Base-by-base conservation (phyloP, 1,140 invertebrate genomes). In the Gryllus bimaculatus region DNA sequence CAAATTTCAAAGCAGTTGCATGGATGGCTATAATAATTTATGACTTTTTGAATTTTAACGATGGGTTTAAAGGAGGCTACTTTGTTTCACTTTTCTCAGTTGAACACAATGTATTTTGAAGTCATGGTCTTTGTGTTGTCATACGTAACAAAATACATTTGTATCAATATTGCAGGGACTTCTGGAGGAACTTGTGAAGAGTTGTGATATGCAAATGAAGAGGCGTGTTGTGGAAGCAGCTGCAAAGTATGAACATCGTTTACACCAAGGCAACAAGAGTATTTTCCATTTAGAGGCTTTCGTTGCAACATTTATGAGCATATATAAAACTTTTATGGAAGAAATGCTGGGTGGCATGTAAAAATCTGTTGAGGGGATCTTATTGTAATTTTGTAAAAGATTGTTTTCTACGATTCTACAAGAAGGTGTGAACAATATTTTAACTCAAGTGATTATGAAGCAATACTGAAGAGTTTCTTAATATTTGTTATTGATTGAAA, bases 221-320 rank as follows among this genome's bases (percentile, higher is more conserved):
- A 91, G 90, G 21, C 90, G 96, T 85, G 91, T 98, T 7, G 92
- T 95, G 0, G 90, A 91, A 80, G 86, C 93, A 82, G 98, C 98
- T 13, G 94, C 96, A 0, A 89, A 91, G 78, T 97, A 94, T 87
- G 97, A 99, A 85, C 95, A 98, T 84, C 90, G 94, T 80, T 92
- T 98, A 88, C 91, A 93, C 82, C 88, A 92, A 75, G 97, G 97
- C 18, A 94, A 93, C 80, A 99, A 99, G 87, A 89, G 92, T n/a
- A 98, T 99, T 82, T 98, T 97, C 83, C 97, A 99, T 86, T 88
- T 99, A 66, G 98, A 99, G 88, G 96, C 96, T 20, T 99, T 99
- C 90, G 92, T 98, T 79, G 96, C 95, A 8, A 94, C 95, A 82
- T 98, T 98, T 86, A 99, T 99, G 98, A 90, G 91, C 39, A 91